Base-by-base conservation (phyloP, 2,113 vertebrate genomes). In the Neogale vison region DNA sequence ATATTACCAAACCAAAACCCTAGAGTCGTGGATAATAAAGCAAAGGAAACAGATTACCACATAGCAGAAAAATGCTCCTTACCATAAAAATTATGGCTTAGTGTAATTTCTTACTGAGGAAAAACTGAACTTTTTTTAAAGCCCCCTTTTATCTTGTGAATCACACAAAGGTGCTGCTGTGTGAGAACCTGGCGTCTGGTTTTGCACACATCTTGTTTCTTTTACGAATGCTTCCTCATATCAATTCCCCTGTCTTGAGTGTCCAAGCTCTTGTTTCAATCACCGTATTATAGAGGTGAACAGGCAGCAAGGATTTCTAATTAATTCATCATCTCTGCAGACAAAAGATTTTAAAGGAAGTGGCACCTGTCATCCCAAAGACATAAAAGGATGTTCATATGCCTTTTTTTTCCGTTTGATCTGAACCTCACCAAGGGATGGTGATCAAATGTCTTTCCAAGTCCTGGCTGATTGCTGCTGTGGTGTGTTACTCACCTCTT, bases 401-500 rank as follows among this genome's bases (percentile, higher is more conserved):
- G 76, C 61, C 36, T 88, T 88, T 74, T 89, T 31, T 90, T 97
- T 83, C 15, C 18, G 6, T 55, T 96, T 96, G 90, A 59, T 26
- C 80, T 76, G 57, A 71, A 20, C 10, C 6, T 52, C 69, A 7
- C 1, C 6, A 29, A 17, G 34, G 67, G n/a, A 26, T 29, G 18
- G 39, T 59, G 69, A 86, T 10, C 69, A 18, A 92, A 23, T 11
- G 59, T 57, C 63, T n/a, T 55, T 39, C 45, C 50, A 65, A 80
- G 42, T 63, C 4, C 63, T 83, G 87, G 94, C 1, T 59, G 93
- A 93, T 65, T 21, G 39, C 42, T 6, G 4, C 59, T 36, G 20
- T 1, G 6, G 50, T 14, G 52, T 0, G 6, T 55, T 67, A 96
- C 99, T 98, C 96, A 99, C 99, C 99, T 99, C 99, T 98, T 99